These are phyloP conservation scores for Xenotilapia flavipinnis DNA, from an alignment of 2,113 vertebrate genomes.

Conservation along the genomic window DNA sequence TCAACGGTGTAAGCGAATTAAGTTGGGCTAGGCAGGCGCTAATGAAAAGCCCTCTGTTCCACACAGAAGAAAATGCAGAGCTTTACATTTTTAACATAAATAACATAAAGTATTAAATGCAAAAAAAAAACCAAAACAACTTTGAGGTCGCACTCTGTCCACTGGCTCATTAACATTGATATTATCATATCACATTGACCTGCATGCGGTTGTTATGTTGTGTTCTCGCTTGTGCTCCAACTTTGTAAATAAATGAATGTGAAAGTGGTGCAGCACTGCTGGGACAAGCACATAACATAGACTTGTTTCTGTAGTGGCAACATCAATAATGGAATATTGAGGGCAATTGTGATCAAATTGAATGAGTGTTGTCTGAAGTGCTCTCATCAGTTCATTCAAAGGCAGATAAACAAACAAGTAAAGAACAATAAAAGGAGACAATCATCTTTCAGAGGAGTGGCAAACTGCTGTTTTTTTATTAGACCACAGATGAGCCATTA, in stretches of 20 bases:
- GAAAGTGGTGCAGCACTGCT: background rate
- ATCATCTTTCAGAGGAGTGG: background rate
- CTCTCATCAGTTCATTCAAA: slow-evolving; percentile 30
- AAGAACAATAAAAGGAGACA: background rate
- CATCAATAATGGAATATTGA: slow-evolving; percentile 43
- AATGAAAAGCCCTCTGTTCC: background rate
- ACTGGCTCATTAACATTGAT: background rate
- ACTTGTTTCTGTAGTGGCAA: slow-evolving; percentile 9
- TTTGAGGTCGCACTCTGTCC: background rate
- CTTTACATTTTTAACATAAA: background rate
- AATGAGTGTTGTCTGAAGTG: slow-evolving; percentile 18
- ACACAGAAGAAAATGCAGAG: background rate
- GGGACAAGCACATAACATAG: background rate
- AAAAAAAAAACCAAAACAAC: fast-evolving
- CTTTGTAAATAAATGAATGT: background rate
- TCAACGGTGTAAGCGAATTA: background rate
- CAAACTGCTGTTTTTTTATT: background rate
- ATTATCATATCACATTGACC: background rate
- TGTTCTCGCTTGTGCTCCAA: background rate
- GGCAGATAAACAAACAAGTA: slow-evolving; percentile 16
- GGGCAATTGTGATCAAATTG: slow-evolving; percentile 40
- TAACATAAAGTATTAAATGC: background rate
- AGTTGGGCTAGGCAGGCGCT: background rate
- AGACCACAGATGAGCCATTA: slow-evolving; percentile 20
- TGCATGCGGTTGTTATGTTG: background rate